Percentiles rank a stretch among this genome's conserved stretches.
phyloP scores from a whole-genome alignment of 2,113 vertebrate genomes.

The human region GRCh38 chr2:120390501-120391000 shows the following conservation, averaged over 20 bases:
- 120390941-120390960: too few relatives aligned
- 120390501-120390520: neutral
- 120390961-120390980: neutral
- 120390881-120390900: neutral
- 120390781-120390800: rapidly evolving
- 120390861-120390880: too few relatives aligned
- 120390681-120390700: neutral
- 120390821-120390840: neutral
- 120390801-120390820: neutral
- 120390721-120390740: neutral
- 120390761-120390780: rapidly evolving
- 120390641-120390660: neutral
- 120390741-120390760: rapidly evolving
- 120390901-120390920: neutral
- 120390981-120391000: rapidly evolving
- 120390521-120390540: neutral
- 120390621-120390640: neutral
- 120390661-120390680: neutral
- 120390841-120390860: neutral
- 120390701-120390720: neutral
- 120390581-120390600: neutral
- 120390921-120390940: neutral
- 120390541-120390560: neutral
- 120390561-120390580: neutral
- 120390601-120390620: too few relatives aligned